phyloP scores from a whole-genome alignment of 2,888 invertebrate species.

The Microplitis manilae region DNA sequence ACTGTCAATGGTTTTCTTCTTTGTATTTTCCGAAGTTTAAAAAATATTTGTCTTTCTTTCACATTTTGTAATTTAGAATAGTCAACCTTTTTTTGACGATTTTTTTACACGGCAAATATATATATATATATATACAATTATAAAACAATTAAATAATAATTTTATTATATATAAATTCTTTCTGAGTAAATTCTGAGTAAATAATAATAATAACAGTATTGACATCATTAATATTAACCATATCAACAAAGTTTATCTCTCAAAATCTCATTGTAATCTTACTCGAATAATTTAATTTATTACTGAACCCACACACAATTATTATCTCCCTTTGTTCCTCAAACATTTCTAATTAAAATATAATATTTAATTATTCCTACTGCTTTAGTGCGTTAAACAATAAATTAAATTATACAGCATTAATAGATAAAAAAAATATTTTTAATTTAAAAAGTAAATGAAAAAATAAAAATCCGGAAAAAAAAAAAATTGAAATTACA shows the following conservation, averaged over 20 bases:
- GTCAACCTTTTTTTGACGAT: too few relatives aligned
- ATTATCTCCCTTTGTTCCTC: neutral
- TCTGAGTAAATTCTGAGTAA: too few relatives aligned
- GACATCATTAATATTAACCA: neutral
- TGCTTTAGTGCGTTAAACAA: too few relatives aligned
- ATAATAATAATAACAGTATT: too few relatives aligned
- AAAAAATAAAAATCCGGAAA: neutral
- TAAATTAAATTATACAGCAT: neutral
- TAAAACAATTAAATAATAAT: too few relatives aligned
- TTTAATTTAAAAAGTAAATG: constrained; percentile 11
- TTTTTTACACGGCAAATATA: too few relatives aligned
- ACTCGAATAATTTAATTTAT: neutral
- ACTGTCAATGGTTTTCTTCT: too few relatives aligned
- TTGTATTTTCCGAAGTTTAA: too few relatives aligned
- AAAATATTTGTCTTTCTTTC: too few relatives aligned
- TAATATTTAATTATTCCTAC: neutral
- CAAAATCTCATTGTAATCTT: neutral
- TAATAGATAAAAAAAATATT: neutral
- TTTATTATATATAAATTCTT: too few relatives aligned
- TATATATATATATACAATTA: too few relatives aligned
- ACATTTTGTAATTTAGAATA: too few relatives aligned
- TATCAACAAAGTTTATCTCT: neutral
- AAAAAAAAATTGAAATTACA: neutral
- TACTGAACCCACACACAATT: neutral
- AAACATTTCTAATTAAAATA: constrained; percentile 5